A percentile compares a stretch with the other conserved stretches of the same genome.
Conservation (phyloP, 2,113 vertebrate genomes). For the Austrofundulus limnaeus region DNA sequence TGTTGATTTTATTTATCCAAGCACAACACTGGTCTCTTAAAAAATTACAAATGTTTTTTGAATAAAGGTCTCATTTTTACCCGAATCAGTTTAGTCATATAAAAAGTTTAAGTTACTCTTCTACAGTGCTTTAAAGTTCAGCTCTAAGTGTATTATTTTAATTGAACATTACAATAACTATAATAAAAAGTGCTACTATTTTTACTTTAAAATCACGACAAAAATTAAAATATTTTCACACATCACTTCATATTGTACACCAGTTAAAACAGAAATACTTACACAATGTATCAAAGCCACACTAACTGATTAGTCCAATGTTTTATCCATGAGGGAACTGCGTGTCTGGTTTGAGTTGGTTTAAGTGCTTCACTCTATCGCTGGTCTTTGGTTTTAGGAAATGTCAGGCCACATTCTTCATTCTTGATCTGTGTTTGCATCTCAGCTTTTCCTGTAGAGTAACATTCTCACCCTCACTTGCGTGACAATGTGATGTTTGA, state of each 20-base stretch:
- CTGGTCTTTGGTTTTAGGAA: not conserved
- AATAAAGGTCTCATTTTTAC: too few species aligned
- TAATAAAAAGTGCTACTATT: too few species aligned
- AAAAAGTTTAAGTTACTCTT: not conserved
- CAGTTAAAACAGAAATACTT: not conserved
- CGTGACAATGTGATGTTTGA: slow-evolving; percentile 11
- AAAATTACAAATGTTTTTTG: too few species aligned
- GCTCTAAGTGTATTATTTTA: too few species aligned
- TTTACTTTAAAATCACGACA: too few species aligned
- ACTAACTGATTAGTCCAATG: slow-evolving; percentile 1
- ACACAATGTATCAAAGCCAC: not conserved
- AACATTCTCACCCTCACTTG: slow-evolving; percentile 50
- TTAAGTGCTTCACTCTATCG: not conserved
- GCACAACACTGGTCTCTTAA: too few species aligned
- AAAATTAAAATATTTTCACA: too few species aligned
- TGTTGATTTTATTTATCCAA: not conserved
- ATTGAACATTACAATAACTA: too few species aligned
- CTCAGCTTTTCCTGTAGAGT: slow-evolving; percentile 48
- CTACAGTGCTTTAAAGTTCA: not conserved
- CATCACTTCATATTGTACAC: not conserved
- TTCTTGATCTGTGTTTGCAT: slow-evolving; percentile 1
- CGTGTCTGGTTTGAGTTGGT: not conserved
- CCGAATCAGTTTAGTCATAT: not conserved
- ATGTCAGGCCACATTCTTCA: slow-evolving; percentile 37
- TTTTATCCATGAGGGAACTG: not conserved